These are phyloP conservation scores for Anoplolepis gracilipes DNA, from an alignment of 1,140 invertebrate genomes.

Conservation along the genomic window DNA sequence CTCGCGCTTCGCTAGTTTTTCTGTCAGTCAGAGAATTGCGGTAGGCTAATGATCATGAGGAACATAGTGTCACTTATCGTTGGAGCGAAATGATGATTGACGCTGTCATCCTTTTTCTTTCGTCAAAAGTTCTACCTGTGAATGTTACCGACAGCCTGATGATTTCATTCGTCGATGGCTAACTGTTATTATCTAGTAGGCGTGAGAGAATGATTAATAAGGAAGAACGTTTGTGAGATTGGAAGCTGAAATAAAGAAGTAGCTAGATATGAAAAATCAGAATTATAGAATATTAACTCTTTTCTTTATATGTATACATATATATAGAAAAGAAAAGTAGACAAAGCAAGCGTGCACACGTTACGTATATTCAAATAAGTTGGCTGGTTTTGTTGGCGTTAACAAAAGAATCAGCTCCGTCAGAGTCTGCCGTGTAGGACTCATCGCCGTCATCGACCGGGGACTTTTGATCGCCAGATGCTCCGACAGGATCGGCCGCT, in stretches of 20 bases:
- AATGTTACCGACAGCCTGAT: neutral
- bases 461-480: constrained; percentile 37
- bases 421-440: constrained; percentile 43
- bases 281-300: neutral
- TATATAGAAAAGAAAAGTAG: constrained; percentile 2
- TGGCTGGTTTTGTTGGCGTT: constrained; percentile 46
- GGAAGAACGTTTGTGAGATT: neutral
- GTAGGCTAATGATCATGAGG: constrained; percentile 26
- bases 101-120: neutral
- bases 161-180: neutral
- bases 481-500: constrained; percentile 44
- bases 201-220: constrained; percentile 26
- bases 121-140: neutral
- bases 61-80: constrained; percentile 15
- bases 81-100: constrained; percentile 17
- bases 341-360: constrained; percentile 20
- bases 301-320: neutral
- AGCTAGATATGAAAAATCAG: neutral
- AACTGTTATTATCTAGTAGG: neutral
- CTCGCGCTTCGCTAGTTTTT: constrained; percentile 24
- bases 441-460: constrained; percentile 42
- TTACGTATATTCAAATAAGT: constrained; percentile 59
- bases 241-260: neutral
- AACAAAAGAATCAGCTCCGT: constrained; percentile 59
- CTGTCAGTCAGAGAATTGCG: constrained; percentile 30